Percentiles rank a stretch among this genome's conserved stretches.
These are phyloP conservation scores for Tapera naevia DNA, from an alignment of 2,797 vertebrate species.

Conservation along the genomic window DNA sequence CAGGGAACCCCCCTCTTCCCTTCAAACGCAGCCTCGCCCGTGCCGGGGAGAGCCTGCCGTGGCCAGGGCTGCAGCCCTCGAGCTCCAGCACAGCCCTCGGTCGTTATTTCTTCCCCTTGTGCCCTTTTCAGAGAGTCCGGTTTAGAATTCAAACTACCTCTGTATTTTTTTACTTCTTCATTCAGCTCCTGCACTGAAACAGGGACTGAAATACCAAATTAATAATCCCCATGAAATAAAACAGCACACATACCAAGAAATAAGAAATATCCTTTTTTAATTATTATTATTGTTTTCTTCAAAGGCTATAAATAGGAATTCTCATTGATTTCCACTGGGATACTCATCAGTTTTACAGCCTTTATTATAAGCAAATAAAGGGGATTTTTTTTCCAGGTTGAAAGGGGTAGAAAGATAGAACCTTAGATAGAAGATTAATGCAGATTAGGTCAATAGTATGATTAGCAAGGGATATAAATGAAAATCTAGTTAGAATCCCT, in stretches of 20 bases:
- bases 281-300: neutral
- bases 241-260: neutral
- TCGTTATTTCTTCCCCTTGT: neutral
- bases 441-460: neutral
- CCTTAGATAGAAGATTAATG: neutral
- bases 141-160: neutral
- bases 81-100: neutral
- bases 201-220: neutral
- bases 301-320: neutral
- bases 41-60: too few relatives aligned
- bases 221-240: neutral
- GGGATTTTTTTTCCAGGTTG: neutral
- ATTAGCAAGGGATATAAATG: neutral
- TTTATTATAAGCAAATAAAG: neutral
- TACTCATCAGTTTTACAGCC: neutral
- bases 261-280: neutral
- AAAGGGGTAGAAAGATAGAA: neutral
- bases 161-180: too few relatives aligned
- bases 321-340: neutral
- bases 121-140: accelerated
- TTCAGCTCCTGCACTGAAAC: neutral
- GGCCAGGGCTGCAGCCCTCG: too few relatives aligned
- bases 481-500: neutral
- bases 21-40: too few relatives aligned
- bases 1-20: too few relatives aligned